A percentile compares a stretch with the other conserved stretches of the same genome.
Evolutionary conservation across 1,140 invertebrate species (phyloP).

Genomic region (Panagrolaimus sp.): DNA sequence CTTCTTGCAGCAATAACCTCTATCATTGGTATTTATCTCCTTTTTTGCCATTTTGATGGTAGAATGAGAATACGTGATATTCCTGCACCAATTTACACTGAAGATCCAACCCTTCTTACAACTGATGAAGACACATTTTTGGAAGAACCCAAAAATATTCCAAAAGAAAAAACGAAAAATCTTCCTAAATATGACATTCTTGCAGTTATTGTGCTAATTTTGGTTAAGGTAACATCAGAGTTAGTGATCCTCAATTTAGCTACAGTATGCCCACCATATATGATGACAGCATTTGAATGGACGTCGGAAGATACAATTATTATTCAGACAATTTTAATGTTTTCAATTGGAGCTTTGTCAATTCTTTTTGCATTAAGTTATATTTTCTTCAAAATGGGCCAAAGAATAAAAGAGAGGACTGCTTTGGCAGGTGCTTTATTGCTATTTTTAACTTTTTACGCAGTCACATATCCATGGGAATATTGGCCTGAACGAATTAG

Average conservation of each 20-base stretch:
- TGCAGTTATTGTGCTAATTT: slow-evolving; percentile 38
- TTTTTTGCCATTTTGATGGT: slow-evolving; percentile 25
- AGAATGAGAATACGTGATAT: slow-evolving; percentile 18
- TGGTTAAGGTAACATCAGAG: slow-evolving; percentile 26
- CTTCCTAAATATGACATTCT: slow-evolving; percentile 29
- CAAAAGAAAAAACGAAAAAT: slow-evolving; percentile 3
- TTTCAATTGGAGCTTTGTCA: slow-evolving; percentile 34
- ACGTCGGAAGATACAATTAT: slow-evolving; percentile 31
- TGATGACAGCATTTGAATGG: slow-evolving; percentile 46
- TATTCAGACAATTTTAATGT: slow-evolving; percentile 36
- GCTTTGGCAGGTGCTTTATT: neutral
- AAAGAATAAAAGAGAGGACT: slow-evolving; percentile 10
- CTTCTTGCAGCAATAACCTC: slow-evolving; percentile 21
- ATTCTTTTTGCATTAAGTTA: slow-evolving; percentile 42
- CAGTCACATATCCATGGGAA: slow-evolving; percentile 1
- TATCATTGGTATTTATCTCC: slow-evolving; percentile 20
- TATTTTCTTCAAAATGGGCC: slow-evolving; percentile 44
- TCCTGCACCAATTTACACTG: slow-evolving; percentile 7
- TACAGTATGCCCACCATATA: slow-evolving; percentile 40
- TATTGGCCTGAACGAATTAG: slow-evolving; percentile 1
- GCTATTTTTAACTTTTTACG: neutral
- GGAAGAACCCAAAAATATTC: slow-evolving; percentile 24
- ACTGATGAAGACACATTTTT: slow-evolving; percentile 15
- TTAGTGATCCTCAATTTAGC: slow-evolving; percentile 37
- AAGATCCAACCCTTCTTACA: slow-evolving; percentile 8